These are phyloP conservation scores for Rhagoletis zephyria DNA, from an alignment of 1,140 invertebrate genomes.

Conservation along the genomic window DNA sequence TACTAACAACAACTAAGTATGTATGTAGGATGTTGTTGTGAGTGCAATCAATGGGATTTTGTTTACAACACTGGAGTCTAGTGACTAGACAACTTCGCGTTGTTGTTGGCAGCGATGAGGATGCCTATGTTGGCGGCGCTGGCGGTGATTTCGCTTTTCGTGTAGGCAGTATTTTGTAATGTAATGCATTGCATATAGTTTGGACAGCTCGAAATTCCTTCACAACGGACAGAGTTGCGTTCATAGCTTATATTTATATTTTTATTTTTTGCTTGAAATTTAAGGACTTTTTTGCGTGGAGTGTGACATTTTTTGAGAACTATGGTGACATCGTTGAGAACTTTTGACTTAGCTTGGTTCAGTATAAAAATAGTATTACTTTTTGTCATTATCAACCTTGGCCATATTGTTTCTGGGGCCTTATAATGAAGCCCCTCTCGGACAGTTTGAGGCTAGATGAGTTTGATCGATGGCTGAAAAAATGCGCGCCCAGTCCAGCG, in stretches of 20 bases:
- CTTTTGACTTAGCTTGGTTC: too few species aligned
- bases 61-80: not conserved
- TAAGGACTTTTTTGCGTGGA: too few species aligned
- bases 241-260: not conserved
- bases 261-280: too few species aligned
- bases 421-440: too few species aligned
- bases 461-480: too few species aligned
- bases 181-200: not conserved
- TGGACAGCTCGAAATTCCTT: not conserved
- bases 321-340: too few species aligned
- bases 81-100: not conserved
- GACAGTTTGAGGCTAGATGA: too few species aligned
- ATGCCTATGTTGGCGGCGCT: not conserved
- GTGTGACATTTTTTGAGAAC: too few species aligned
- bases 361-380: too few species aligned
- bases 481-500: too few species aligned
- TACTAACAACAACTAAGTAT: not conserved
- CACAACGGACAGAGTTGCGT: not conserved
- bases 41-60: slow-evolving; percentile 9
- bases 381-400: too few species aligned
- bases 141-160: not conserved
- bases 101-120: not conserved
- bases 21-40: not conserved
- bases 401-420: too few species aligned
- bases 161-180: not conserved